These are phyloP conservation scores for Drosophila ironensis DNA, from an alignment of 1,140 invertebrate species.

Conservation along the genomic window DNA sequence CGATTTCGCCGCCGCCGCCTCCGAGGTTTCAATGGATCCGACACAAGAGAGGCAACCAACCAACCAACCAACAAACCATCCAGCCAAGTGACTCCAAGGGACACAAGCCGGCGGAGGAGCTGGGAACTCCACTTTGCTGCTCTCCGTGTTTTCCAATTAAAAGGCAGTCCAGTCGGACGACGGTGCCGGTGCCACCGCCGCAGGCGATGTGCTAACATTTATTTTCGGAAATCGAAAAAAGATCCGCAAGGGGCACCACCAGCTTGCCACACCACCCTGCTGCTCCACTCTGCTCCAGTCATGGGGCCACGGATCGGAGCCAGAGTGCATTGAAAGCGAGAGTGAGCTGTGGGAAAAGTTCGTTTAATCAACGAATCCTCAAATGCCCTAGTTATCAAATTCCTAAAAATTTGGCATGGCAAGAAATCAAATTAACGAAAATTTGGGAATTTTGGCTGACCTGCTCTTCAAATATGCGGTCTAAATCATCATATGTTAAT, in stretches of 20 bases:
- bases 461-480: no score
- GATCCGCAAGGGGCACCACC: conserved; percentile 16
- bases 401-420: no score
- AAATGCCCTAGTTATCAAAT: no score
- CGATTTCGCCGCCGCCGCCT: conserved; percentile 28
- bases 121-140: conserved; percentile 18
- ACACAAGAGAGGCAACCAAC: no score
- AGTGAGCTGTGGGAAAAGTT: conserved; percentile 30
- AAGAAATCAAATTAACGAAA: no score
- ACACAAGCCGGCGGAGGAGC: conserved; percentile 25
- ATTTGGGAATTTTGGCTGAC: no score
- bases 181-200: conserved; percentile 16
- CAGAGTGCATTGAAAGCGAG: conserved; percentile 43
- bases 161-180: conserved; percentile 62
- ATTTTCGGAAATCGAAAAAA: conserved; percentile 78
- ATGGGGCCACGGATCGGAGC: neutral
- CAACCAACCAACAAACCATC: no score
- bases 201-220: conserved; percentile 51
- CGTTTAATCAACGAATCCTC: neutral
- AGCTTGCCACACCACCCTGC: neutral
- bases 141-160: conserved; percentile 66
- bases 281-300: neutral
- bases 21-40: conserved; percentile 20
- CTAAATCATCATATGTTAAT: no score
- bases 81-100: no score